Conservation (phyloP, 2,113 vertebrate species). For the Potamarius usumacintae region DNA sequence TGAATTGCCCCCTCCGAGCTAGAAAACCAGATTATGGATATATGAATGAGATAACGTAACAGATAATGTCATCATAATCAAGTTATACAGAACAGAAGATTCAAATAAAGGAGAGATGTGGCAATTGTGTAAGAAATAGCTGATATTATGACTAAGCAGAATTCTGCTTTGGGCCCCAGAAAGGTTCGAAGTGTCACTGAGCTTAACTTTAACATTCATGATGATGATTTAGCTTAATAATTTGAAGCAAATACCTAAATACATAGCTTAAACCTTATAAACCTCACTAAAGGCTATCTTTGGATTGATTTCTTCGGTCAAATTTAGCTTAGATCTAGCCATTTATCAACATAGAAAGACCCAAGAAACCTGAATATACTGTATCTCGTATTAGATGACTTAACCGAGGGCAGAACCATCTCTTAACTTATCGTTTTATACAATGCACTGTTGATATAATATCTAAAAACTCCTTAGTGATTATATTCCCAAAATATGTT, state of each 20-base stretch:
- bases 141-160: not conserved
- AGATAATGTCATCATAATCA: not conserved
- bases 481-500: slow-evolving; percentile 78
- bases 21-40: not conserved
- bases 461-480: slow-evolving; percentile 76
- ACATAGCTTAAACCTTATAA: slow-evolving; percentile 2
- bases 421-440: slow-evolving; percentile 23
- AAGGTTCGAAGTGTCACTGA: not conserved
- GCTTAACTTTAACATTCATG: slow-evolving; percentile 40
- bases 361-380: slow-evolving; percentile 33
- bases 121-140: not conserved
- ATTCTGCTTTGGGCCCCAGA: slow-evolving; percentile 4
- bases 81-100: not conserved
- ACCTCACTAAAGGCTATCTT: slow-evolving; percentile 3
- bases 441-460: slow-evolving; percentile 56
- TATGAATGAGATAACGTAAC: not conserved
- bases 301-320: slow-evolving; percentile 17
- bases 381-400: slow-evolving; percentile 3
- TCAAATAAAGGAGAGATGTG: not conserved
- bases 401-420: slow-evolving; percentile 33
- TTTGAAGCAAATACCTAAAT: slow-evolving; percentile 21
- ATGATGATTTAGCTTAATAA: slow-evolving; percentile 40
- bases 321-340: slow-evolving; percentile 19
- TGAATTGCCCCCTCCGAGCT: not conserved
- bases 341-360: slow-evolving; percentile 28